These are phyloP conservation scores for Drosophila novamexicana DNA, from an alignment of 1,140 invertebrate species.

Conservation along the genomic window DNA sequence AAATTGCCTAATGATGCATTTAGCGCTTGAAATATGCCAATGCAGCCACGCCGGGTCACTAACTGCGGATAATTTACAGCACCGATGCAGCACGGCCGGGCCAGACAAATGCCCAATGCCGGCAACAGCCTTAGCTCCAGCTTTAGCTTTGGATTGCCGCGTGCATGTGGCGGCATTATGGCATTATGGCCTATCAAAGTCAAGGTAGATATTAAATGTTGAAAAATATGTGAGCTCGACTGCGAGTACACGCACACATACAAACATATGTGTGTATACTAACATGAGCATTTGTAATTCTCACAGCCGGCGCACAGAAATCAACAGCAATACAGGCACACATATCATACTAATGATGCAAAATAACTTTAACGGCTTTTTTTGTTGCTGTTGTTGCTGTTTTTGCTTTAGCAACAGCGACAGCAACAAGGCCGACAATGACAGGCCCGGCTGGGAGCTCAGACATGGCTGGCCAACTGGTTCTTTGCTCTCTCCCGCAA, in stretches of 20 bases:
- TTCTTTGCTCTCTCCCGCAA: conserved; percentile 70
- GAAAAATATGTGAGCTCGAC: conserved; percentile 59
- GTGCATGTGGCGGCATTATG: conserved; percentile 54
- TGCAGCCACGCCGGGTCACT: conserved; percentile 75
- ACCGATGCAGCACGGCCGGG: conserved; percentile 29
- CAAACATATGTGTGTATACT: conserved; percentile 1
- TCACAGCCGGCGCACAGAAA: conserved; percentile 69
- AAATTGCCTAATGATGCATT: conserved; percentile 79
- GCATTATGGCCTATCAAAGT: conserved; percentile 78
- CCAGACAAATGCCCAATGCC: conserved; percentile 20
- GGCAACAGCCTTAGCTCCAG: conserved; percentile 1
- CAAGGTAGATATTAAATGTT: conserved; percentile 79
- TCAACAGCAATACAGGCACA: conserved; percentile 70
- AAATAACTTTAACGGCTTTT: conserved; percentile 82
- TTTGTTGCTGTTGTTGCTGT: conserved; percentile 19
- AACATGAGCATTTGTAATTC: conserved; percentile 69
- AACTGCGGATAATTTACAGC: conserved; percentile 79
- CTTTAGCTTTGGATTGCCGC: conserved; percentile 35
- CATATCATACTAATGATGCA: conserved; percentile 83
- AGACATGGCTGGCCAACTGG: conserved; percentile 74
- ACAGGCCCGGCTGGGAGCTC: conserved; percentile 41
- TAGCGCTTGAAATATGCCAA: conserved; percentile 82
- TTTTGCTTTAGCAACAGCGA: conserved; percentile 30
- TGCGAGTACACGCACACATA: conserved; percentile 24
- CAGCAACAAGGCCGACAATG: conserved; percentile 66